A percentile compares a stretch with the other conserved stretches of the same genome.
These are phyloP conservation scores for Lasioglossum pauxillum DNA, from an alignment of 2,888 invertebrate genomes.

Conservation along the genomic window DNA sequence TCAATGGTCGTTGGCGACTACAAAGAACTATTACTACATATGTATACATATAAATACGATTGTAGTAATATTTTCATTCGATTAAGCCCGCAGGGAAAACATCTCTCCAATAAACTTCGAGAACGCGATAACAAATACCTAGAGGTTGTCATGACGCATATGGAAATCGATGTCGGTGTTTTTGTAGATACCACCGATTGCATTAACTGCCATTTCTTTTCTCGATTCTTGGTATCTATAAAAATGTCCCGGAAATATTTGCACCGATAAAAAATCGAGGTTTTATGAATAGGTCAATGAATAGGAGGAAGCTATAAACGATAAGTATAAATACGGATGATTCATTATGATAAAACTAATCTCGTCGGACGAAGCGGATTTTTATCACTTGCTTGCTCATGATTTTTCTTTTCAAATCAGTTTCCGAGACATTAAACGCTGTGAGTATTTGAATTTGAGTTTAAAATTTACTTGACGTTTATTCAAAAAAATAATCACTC, in stretches of 20 bases:
- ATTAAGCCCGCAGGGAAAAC: not conserved
- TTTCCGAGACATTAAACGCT: not conserved
- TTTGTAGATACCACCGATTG: conserved; percentile 41
- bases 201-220: conserved; percentile 35
- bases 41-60: conserved; percentile 6
- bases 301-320: not conserved
- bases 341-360: not conserved
- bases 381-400: not conserved
- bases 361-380: not conserved
- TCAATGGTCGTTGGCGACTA: conserved; percentile 45
- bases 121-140: not conserved
- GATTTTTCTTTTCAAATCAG: not conserved
- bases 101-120: not conserved
- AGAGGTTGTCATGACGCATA: not conserved
- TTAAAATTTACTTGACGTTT: not conserved
- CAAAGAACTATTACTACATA: not conserved
- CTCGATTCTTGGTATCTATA: conserved; percentile 10
- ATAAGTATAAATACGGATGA: not conserved
- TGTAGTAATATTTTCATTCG: not conserved
- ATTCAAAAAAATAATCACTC: not conserved
- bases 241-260: conserved; percentile 16
- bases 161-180: conserved; percentile 21
- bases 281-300: not conserved
- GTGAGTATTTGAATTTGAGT: too few relatives aligned
- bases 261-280: not conserved